A percentile compares a stretch with the other conserved stretches of the same genome.
phyloP scores from a whole-genome alignment of 2,113 vertebrate genomes.

The Aythya baeri region DNA sequence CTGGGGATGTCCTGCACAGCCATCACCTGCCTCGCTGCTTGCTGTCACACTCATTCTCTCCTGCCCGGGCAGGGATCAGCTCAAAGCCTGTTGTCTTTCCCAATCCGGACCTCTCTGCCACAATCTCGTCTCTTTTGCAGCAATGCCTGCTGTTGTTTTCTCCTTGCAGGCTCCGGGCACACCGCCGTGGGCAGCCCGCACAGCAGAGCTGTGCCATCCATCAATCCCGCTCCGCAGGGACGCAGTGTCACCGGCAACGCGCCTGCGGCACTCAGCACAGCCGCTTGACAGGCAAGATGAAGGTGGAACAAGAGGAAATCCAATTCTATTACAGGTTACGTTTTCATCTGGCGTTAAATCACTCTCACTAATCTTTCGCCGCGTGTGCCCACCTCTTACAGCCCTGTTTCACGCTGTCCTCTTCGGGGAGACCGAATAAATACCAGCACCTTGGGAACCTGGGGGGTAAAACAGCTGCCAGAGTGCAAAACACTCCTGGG shows the following conservation, averaged over 20 bases:
- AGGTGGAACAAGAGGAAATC: background rate
- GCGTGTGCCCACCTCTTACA: background rate
- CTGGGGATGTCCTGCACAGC: background rate
- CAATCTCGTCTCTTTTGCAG: background rate
- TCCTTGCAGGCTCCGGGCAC: background rate
- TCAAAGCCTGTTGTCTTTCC: background rate
- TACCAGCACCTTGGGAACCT: background rate
- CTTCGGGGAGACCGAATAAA: background rate
- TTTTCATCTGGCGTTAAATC: conserved; percentile 23
- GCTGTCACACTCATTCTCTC: background rate
- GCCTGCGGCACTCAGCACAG: rapidly evolving
- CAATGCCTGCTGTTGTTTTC: background rate
- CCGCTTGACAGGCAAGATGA: background rate
- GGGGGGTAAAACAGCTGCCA: background rate
- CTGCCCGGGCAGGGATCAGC: background rate
- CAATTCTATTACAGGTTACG: background rate
- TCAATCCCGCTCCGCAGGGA: background rate
- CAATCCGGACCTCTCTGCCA: background rate
- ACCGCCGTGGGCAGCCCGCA: background rate
- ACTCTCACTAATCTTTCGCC: background rate
- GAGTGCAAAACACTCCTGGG: rapidly evolving
- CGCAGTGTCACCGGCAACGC: rapidly evolving
- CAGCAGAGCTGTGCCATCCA: background rate
- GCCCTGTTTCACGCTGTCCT: background rate
- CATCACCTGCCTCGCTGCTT: background rate